Conservation (phyloP, 2,113 vertebrate species). For the Microtus ochrogaster region DNA sequence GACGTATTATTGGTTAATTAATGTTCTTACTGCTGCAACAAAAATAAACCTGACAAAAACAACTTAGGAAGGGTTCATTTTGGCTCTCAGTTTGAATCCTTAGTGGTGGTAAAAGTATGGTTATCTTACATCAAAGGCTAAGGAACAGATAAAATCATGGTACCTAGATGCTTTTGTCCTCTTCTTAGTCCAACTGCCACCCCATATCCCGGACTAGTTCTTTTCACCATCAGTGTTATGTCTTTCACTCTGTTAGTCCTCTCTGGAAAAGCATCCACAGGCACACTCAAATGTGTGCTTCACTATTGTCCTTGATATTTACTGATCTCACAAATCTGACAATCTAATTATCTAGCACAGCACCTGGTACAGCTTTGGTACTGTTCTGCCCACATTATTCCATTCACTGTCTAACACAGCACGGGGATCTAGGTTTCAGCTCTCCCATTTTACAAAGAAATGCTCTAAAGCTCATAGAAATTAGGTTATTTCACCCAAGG, state of each 20-base stretch:
- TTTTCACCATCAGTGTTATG: background rate
- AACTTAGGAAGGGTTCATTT: background rate
- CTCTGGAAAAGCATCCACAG: background rate
- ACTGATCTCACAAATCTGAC: background rate
- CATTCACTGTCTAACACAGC: background rate
- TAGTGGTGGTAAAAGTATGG: background rate
- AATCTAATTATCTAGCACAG: background rate
- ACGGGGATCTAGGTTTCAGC: background rate
- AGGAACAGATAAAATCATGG: background rate
- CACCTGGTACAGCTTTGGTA: background rate
- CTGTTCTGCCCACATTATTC: background rate
- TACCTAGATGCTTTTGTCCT: background rate
- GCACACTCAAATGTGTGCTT: background rate
- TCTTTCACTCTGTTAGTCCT: background rate
- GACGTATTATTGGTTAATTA: background rate
- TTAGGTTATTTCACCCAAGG: background rate
- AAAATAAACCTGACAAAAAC: background rate
- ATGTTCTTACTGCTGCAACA: background rate
- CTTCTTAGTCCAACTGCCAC: background rate
- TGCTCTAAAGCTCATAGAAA: background rate
- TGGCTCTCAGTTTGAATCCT: background rate
- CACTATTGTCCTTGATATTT: background rate
- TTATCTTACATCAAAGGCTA: background rate
- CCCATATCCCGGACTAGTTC: background rate
- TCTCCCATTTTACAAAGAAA: background rate